These are phyloP conservation scores for Polypedilum vanderplanki DNA, from an alignment of 1,140 invertebrate species.

Conservation along the genomic window DNA sequence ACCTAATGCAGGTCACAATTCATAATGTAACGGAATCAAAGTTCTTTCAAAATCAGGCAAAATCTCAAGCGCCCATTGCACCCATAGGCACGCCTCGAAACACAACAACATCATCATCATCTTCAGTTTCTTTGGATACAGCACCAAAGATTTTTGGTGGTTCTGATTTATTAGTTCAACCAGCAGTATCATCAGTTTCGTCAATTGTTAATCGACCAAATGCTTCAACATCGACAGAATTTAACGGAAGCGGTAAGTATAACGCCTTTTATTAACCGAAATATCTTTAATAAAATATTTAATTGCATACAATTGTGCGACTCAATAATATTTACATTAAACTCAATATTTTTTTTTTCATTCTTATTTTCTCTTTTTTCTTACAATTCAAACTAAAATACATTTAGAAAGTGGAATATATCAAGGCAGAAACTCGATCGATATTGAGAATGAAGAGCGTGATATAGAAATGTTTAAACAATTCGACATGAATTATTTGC, in stretches of 20 bases:
- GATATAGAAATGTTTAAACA: constrained; percentile 45
- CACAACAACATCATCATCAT: constrained; percentile 22
- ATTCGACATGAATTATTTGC: constrained; percentile 44
- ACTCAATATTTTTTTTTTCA: background rate
- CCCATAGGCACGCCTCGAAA: constrained; percentile 33
- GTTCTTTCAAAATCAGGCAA: constrained; percentile 45
- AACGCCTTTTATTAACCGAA: constrained; percentile 30
- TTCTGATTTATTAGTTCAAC: constrained; percentile 32
- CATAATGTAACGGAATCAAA: constrained; percentile 52
- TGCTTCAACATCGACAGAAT: background rate
- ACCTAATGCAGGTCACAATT: constrained; percentile 46
- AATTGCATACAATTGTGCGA: background rate
- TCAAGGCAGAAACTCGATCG: constrained; percentile 40
- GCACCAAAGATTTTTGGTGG: constrained; percentile 33
- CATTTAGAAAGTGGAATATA: constrained; percentile 36
- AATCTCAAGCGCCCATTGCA: constrained; percentile 37
- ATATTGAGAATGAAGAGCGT: constrained; percentile 40
- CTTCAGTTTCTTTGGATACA: constrained; percentile 30
- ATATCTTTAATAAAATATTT: constrained; percentile 37
- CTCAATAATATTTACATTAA: background rate
- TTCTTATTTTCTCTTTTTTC: background rate
- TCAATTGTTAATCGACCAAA: constrained; percentile 30
- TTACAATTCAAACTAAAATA: background rate
- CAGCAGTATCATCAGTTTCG: background rate
- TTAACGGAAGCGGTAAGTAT: constrained; percentile 30